Conservation (phyloP, 1,140 invertebrate genomes). For the Cherax quadricarinatus region DNA sequence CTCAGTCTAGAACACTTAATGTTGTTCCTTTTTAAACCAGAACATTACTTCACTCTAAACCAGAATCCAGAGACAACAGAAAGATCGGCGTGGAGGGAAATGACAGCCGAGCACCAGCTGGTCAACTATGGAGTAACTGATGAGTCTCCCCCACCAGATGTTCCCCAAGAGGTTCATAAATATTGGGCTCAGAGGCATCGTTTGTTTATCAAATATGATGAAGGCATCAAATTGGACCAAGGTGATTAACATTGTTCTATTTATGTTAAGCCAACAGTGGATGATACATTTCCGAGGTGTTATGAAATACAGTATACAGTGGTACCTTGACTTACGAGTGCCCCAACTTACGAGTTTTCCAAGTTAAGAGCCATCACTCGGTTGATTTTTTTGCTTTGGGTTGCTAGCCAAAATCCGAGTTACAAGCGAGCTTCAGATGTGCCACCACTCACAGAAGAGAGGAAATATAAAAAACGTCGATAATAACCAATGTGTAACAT, state of each 20-base stretch:
- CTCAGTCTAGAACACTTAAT: background rate
- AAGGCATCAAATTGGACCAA: conserved; percentile 50
- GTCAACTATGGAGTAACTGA: background rate
- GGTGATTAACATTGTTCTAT: background rate
- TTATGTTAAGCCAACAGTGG: background rate
- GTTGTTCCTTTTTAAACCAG: background rate
- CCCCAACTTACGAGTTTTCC: too few relatives aligned
- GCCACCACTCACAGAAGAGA: too few relatives aligned
- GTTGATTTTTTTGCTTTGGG: too few relatives aligned
- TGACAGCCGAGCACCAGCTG: background rate
- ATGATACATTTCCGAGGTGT: too few relatives aligned
- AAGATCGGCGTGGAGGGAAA: background rate
- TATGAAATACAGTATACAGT: too few relatives aligned
- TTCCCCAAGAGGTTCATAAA: conserved; percentile 32
- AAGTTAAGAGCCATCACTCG: too few relatives aligned
- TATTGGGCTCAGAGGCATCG: conserved; percentile 56
- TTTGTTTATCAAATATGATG: conserved; percentile 40
- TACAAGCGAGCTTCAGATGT: too few relatives aligned
- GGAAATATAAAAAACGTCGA: too few relatives aligned
- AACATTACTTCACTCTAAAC: background rate
- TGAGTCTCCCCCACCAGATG: background rate
- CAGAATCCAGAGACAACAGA: background rate
- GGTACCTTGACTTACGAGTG: too few relatives aligned
- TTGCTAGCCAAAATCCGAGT: too few relatives aligned
- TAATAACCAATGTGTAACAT: too few relatives aligned